A percentile compares a stretch with the other conserved stretches of the same genome.
Evolutionary conservation across 2,797 vertebrate genomes (phyloP).

Genomic region (Cuniculus paca): DNA sequence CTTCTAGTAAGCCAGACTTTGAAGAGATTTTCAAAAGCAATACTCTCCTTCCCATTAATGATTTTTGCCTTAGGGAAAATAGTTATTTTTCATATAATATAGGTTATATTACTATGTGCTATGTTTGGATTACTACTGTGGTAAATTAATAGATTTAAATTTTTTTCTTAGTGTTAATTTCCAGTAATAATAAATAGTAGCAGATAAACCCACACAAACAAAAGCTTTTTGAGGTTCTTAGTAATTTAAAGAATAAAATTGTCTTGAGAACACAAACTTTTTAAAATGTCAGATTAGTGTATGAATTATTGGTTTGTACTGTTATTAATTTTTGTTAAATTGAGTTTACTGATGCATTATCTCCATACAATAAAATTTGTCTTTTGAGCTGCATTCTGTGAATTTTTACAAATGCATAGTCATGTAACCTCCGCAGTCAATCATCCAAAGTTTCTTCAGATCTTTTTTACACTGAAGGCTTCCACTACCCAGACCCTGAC

Average conservation of each 20-base stretch:
- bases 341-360: not conserved
- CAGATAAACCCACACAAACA: not conserved
- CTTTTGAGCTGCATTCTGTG: not conserved
- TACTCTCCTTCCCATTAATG: not conserved
- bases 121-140: not conserved
- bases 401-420: not conserved
- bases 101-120: not conserved
- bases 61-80: not conserved
- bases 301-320: not conserved
- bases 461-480: not conserved
- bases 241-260: not conserved
- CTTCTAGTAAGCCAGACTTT: not conserved
- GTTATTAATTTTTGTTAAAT: not conserved
- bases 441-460: not conserved
- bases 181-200: not conserved
- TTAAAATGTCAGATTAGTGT: not conserved
- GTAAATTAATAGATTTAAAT: not conserved
- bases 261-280: not conserved
- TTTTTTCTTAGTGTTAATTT: not conserved
- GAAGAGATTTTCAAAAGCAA: not conserved
- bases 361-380: not conserved
- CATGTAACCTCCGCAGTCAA: not conserved
- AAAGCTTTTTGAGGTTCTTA: not conserved
- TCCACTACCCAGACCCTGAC: not conserved
- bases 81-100: slow-evolving; percentile 22